phyloP scores from a whole-genome alignment of 2,888 invertebrate genomes.

The Apamea anceps region DNA sequence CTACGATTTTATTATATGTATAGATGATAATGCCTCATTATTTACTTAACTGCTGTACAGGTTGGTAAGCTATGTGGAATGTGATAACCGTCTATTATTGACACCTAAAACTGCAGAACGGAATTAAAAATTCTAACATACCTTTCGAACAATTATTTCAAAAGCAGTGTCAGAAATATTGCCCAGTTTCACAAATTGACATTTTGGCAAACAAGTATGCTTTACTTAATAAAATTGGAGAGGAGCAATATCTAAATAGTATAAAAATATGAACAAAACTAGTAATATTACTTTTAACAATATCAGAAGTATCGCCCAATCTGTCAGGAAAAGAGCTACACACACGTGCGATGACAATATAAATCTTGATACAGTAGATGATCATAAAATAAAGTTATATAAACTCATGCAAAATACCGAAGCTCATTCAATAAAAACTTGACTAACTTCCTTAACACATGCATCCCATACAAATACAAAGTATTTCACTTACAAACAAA shows the following conservation, averaged over 20 bases:
- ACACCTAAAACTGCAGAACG: background rate
- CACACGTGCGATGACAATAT: background rate
- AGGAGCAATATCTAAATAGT: background rate
- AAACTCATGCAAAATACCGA: background rate
- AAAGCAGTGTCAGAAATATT: background rate
- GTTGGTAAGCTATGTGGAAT: background rate
- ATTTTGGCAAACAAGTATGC: background rate
- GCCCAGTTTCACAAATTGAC: background rate
- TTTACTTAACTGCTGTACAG: background rate
- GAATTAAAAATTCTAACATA: background rate
- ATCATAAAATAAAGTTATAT: background rate
- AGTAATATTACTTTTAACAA: too few species aligned
- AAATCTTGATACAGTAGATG: background rate
- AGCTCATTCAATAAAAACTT: constrained; percentile 9
- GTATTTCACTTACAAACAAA: constrained; percentile 8
- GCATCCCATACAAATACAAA: constrained; percentile 15
- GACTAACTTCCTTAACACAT: background rate
- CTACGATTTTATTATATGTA: too few species aligned
- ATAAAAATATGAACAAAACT: too few species aligned
- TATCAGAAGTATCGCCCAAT: background rate
- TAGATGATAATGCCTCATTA: background rate
- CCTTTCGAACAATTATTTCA: background rate
- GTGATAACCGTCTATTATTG: background rate
- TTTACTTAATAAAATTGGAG: background rate
- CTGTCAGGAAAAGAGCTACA: background rate